Percentiles rank a stretch among this genome's conserved stretches.
These are phyloP conservation scores for Nyctalus aviator DNA, from an alignment of 2,797 vertebrate species.

Conservation along the genomic window DNA sequence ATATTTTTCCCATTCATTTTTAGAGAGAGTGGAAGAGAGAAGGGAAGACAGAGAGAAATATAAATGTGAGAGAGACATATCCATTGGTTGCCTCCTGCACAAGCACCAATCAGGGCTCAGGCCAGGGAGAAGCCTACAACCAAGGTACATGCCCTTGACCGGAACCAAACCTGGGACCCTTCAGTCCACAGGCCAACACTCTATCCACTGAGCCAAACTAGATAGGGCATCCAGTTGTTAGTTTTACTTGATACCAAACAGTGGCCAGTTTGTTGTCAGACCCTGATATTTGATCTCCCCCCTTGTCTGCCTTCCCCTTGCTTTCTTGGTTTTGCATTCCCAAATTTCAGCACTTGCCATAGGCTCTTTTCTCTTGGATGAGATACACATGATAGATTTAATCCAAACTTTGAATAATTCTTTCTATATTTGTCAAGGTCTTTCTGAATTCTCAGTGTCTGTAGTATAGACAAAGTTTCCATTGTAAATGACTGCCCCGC, in stretches of 20 bases:
- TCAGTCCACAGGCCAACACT: no score
- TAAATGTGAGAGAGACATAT: no score
- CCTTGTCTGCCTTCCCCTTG: background rate
- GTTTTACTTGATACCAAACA: background rate
- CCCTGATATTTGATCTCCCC: background rate
- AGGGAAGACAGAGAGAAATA: no score
- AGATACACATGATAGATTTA: background rate
- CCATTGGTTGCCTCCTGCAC: no score
- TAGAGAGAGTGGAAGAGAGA: no score
- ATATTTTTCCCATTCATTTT: no score
- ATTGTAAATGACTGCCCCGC: background rate
- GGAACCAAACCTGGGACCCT: no score
- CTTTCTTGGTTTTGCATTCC: background rate
- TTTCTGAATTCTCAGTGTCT: background rate
- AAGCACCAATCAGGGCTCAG: no score
- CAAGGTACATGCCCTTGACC: no score
- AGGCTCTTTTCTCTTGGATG: background rate
- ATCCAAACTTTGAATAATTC: background rate
- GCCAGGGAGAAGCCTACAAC: no score
- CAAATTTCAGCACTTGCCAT: background rate
- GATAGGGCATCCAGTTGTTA: background rate
- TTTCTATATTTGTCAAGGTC: background rate
- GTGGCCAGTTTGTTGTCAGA: background rate
- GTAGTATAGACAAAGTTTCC: background rate
- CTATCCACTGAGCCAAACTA: no score